Evolutionary conservation across 1,140 invertebrate species (phyloP).

Genomic region (Globodera rostochiensis): DNA sequence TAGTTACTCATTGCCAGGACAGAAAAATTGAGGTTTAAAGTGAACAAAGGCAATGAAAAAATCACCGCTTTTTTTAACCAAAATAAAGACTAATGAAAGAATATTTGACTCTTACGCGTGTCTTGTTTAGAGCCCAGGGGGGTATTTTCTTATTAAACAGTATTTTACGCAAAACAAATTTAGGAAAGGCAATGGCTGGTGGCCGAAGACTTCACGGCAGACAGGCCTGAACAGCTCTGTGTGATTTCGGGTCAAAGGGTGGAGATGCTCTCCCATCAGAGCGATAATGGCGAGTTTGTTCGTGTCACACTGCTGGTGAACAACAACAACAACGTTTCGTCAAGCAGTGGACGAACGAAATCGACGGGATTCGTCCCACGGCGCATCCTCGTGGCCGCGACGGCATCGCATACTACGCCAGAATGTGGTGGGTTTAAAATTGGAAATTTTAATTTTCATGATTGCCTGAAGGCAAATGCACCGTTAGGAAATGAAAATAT

Average conservation of each 20-base stretch:
- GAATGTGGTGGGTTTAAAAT: constrained; percentile 8
- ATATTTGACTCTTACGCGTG: too few species aligned
- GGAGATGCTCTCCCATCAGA: neutral
- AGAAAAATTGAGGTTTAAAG: neutral
- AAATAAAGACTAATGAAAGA: neutral
- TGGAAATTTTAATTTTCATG: neutral
- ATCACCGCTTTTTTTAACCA: neutral
- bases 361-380: constrained; percentile 9
- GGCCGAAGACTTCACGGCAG: constrained; percentile 20
- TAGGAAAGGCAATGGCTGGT: neutral
- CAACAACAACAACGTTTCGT: neutral
- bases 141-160: neutral
- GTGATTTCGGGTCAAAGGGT: constrained; percentile 13
- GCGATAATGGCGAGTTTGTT: constrained; percentile 11
- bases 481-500: neutral
- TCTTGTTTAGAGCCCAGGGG: too few species aligned
- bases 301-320: neutral
- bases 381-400: neutral
- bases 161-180: constrained; percentile 2
- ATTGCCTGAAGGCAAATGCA: neutral
- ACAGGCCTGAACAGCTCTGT: constrained; percentile 12
- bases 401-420: neutral
- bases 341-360: neutral
- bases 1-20: neutral
- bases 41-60: neutral